phyloP scores from a whole-genome alignment of 2,113 vertebrate genomes.

The Clinocottus analis region DNA sequence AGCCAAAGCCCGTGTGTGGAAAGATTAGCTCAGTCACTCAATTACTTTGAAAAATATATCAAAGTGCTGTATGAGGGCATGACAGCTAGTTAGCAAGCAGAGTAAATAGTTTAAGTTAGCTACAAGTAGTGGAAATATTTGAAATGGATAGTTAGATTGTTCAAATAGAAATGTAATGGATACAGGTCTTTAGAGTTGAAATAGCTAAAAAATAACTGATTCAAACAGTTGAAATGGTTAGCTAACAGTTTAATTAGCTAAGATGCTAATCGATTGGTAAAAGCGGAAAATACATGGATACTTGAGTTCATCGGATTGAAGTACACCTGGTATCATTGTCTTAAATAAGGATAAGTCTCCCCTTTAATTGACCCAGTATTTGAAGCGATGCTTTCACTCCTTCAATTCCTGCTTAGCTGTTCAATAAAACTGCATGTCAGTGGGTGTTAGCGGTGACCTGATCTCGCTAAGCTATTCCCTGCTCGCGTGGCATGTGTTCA shows the following conservation, averaged over 20 bases:
- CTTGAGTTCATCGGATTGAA: not conserved
- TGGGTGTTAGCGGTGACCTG: conserved; percentile 49
- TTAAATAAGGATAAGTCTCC: too few species aligned
- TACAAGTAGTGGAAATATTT: not conserved
- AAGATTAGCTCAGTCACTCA: too few species aligned
- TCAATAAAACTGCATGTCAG: conserved; percentile 9
- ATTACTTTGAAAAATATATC: too few species aligned
- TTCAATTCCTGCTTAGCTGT: too few species aligned
- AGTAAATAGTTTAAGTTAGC: not conserved
- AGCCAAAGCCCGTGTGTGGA: not conserved
- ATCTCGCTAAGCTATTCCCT: conserved; percentile 45
- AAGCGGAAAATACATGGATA: not conserved
- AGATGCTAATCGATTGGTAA: not conserved
- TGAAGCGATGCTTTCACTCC: too few species aligned
- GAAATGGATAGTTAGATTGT: not conserved
- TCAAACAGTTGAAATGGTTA: not conserved
- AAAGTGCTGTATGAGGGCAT: too few species aligned
- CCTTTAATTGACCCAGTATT: too few species aligned
- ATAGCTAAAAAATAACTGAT: not conserved
- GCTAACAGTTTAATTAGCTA: not conserved
- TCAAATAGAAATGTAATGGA: not conserved
- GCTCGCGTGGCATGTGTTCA: conserved; percentile 46
- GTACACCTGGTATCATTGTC: not conserved
- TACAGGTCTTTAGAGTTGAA: not conserved
- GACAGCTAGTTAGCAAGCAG: not conserved